A percentile compares a stretch with the other conserved stretches of the same genome.
phyloP scores from a whole-genome alignment of 2,113 vertebrate species.

The Corythoichthys haematopterus region DNA sequence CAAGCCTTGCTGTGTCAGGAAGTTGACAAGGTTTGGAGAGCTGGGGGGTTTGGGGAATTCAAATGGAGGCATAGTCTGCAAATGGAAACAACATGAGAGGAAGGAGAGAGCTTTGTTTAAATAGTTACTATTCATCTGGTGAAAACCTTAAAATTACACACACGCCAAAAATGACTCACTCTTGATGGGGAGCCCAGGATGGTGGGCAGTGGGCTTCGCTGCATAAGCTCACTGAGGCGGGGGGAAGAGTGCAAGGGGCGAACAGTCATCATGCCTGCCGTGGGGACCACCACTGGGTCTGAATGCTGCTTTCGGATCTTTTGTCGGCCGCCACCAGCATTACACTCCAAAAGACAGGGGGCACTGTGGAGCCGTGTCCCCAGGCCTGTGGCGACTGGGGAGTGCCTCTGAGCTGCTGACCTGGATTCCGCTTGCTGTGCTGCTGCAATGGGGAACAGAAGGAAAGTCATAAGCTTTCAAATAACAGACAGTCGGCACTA shows the following conservation, averaged over 20 bases:
- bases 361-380: conserved; percentile 92
- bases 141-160: neutral
- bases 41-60: conserved; percentile 89
- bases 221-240: conserved; percentile 89
- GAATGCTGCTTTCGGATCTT: conserved; percentile 92
- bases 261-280: conserved; percentile 62
- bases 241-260: conserved; percentile 85
- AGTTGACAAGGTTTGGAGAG: conserved; percentile 85
- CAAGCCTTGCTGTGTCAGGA: conserved; percentile 85
- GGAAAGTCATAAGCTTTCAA: conserved; percentile 9
- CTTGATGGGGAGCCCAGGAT: conserved; percentile 91
- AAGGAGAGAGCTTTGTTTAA: conserved; percentile 1
- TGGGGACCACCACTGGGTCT: conserved; percentile 75
- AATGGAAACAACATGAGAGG: neutral
- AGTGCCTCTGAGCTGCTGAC: conserved; percentile 52
- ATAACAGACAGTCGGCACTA: conserved; percentile 14
- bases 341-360: conserved; percentile 84
- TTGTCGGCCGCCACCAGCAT: conserved; percentile 77
- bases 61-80: conserved; percentile 79
- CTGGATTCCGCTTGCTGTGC: conserved; percentile 44
- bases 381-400: conserved; percentile 65
- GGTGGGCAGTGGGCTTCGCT: conserved; percentile 88
- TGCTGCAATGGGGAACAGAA: conserved; percentile 19
- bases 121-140: neutral
- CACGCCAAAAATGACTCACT: conserved; percentile 62